phyloP scores from a whole-genome alignment of 2,888 invertebrate species.

The Drosophila nr. perissopoda region DNA sequence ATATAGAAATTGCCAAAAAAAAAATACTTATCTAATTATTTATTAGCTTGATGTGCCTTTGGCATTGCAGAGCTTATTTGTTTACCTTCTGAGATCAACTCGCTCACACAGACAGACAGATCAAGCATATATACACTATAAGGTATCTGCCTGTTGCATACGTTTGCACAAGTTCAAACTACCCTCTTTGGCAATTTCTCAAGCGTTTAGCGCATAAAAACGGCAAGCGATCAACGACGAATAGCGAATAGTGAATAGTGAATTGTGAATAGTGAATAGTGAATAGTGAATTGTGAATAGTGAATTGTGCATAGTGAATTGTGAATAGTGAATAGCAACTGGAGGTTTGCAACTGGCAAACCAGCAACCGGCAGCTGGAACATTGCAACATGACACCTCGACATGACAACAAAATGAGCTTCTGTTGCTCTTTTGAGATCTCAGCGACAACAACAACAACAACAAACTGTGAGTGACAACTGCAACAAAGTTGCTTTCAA shows the following conservation, averaged over 20 bases:
- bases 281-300: neutral
- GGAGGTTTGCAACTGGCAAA: slow-evolving; percentile 20
- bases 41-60: neutral
- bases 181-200: neutral
- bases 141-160: neutral
- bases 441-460: slow-evolving; percentile 47
- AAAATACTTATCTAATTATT: too few species aligned
- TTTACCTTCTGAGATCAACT: neutral
- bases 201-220: neutral
- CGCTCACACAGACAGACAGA: neutral
- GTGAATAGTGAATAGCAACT: slow-evolving; percentile 6
- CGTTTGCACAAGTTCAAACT: neutral
- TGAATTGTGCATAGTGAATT: too few species aligned
- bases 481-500: slow-evolving; percentile 74
- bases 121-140: neutral
- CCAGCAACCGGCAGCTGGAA: slow-evolving; percentile 52
- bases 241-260: neutral
- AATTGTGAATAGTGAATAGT: neutral
- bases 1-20: neutral
- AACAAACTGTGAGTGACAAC: slow-evolving; percentile 66
- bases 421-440: slow-evolving; percentile 74
- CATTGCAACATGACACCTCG: slow-evolving; percentile 80
- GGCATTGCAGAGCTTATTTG: neutral
- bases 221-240: neutral
- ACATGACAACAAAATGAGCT: slow-evolving; percentile 82